These are phyloP conservation scores for Albula glossodonta DNA, from an alignment of 2,113 vertebrate genomes.

Conservation along the genomic window DNA sequence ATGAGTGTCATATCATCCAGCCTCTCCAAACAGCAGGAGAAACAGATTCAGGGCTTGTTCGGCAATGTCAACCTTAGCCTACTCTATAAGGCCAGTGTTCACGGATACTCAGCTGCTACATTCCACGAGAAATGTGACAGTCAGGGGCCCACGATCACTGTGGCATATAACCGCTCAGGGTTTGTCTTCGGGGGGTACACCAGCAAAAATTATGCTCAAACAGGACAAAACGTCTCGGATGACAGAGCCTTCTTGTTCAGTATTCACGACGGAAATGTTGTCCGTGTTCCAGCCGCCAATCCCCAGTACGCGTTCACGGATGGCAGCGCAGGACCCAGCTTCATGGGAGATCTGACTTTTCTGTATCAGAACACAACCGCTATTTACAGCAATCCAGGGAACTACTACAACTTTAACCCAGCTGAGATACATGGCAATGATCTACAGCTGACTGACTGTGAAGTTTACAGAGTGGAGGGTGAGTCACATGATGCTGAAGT, in stretches of 20 bases:
- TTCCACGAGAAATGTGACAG: conserved; percentile 25
- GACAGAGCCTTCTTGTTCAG: conserved; percentile 22
- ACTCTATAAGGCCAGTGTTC: conserved; percentile 23
- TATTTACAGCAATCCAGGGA: conserved; percentile 26
- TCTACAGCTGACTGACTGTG: conserved; percentile 54
- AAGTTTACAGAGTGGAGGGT: conserved; percentile 65
- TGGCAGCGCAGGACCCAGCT: conserved; percentile 46
- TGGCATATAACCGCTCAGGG: conserved; percentile 19
- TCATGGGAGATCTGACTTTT: conserved; percentile 42
- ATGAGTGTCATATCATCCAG: conserved; percentile 3
- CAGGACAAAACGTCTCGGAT: background rate
- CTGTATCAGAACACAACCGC: background rate
- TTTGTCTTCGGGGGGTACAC: conserved; percentile 29
- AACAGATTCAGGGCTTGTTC: background rate
- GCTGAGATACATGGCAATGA: conserved; percentile 53
- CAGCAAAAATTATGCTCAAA: conserved; percentile 9
- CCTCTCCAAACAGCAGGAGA: background rate
- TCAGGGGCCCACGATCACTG: conserved; percentile 25
- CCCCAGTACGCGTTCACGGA: background rate
- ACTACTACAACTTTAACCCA: conserved; percentile 42
- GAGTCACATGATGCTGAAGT: background rate
- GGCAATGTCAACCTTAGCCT: background rate
- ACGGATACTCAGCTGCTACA: background rate
- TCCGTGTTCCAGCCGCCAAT: background rate
- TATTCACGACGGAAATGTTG: background rate